These are phyloP conservation scores for Branchipolynoe longqiensis DNA, from an alignment of 2,888 invertebrate species.

Conservation along the genomic window DNA sequence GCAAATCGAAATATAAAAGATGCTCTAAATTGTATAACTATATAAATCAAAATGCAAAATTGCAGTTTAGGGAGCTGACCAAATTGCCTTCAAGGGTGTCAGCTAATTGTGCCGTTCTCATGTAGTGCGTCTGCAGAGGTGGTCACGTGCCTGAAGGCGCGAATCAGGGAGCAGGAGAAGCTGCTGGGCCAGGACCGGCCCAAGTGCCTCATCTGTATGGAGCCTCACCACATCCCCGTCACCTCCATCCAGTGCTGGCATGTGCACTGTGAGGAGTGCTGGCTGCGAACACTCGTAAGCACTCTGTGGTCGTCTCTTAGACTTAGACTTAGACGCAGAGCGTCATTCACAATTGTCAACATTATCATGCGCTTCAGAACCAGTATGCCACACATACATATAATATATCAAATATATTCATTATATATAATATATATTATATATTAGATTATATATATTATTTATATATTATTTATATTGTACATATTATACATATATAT, in stretches of 20 bases:
- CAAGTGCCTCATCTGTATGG: conserved; percentile 78
- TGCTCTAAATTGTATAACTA: no score
- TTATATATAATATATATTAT: background rate
- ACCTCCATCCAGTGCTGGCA: conserved; percentile 98
- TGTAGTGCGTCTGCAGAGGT: conserved; percentile 18
- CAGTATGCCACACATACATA: background rate
- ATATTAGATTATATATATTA: no score
- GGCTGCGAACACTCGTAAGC: conserved; percentile 87
- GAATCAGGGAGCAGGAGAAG: conserved; percentile 52
- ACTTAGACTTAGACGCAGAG: background rate
- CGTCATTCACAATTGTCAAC: no score
- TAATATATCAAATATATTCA: background rate
- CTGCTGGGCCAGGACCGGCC: conserved; percentile 33
- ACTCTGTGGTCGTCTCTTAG: background rate
- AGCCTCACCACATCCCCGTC: conserved; percentile 91
- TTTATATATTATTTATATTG: no score
- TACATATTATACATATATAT: no score
- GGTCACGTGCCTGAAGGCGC: conserved; percentile 34
- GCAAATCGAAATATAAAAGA: no score
- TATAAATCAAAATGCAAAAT: no score
- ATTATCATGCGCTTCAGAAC: background rate
- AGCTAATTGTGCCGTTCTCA: no score
- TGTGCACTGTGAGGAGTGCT: conserved; percentile 94
- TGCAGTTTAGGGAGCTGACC: no score
- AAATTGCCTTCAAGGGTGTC: no score